A percentile compares a stretch with the other conserved stretches of the same genome.
Evolutionary conservation across 2,797 vertebrate genomes (phyloP).

Genomic region (Fringilla coelebs): DNA sequence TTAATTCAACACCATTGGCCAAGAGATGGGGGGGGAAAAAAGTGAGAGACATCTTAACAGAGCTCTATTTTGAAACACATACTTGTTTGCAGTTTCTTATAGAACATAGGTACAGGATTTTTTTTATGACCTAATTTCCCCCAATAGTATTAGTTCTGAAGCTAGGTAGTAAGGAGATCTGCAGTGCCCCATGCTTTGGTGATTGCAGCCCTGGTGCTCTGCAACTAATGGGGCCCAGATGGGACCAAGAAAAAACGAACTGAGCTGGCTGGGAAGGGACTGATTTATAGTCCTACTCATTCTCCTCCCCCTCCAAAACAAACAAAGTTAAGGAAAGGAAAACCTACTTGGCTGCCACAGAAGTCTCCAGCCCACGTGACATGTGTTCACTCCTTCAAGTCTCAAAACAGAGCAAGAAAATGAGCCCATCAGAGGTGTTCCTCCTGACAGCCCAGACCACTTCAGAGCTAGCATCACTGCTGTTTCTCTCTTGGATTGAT

Average conservation of each 20-base stretch:
- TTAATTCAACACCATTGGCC: background rate
- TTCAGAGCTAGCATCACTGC: background rate
- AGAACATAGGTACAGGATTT: slow-evolving; percentile 6
- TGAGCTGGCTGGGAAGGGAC: background rate
- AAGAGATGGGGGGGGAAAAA: rapidly evolving
- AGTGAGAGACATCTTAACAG: background rate
- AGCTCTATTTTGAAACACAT: background rate
- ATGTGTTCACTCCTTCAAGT: background rate
- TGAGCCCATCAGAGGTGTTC: background rate
- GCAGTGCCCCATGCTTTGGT: background rate
- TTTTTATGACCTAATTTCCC: slow-evolving; percentile 33
- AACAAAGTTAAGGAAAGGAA: background rate
- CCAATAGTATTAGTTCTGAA: background rate
- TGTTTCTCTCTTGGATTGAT: background rate
- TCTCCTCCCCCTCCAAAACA: slow-evolving; percentile 5
- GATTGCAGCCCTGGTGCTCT: background rate
- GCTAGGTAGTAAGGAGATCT: background rate
- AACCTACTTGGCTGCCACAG: background rate
- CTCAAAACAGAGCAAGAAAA: background rate
- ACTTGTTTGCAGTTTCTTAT: background rate
- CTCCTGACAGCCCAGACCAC: background rate
- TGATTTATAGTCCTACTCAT: slow-evolving; percentile 16
- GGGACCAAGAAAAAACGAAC: background rate
- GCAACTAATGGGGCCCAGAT: slow-evolving; percentile 37
- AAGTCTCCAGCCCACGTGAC: background rate